Evolutionary conservation across 2,797 vertebrate genomes (phyloP), one percentile per base, ranked within the genome.

Genomic region (Gallinago stenura): DNA sequence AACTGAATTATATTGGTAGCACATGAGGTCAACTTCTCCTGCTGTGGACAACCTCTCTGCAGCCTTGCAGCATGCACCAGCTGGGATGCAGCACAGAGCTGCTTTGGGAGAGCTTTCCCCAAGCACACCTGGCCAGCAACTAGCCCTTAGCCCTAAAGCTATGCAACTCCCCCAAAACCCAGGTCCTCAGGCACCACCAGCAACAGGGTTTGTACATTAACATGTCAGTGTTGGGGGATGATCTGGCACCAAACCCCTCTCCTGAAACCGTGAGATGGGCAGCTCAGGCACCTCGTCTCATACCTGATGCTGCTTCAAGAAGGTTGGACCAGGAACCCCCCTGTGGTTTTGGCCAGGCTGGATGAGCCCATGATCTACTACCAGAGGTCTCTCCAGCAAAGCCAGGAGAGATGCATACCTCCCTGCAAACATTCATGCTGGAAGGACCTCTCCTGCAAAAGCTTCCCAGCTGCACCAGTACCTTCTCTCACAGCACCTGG

Each of bases 21-120:
- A 25, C 20, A 60, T 43, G 21, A 92, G 82, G 81, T 62, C 30
- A 79, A 14, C 92, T 84, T 83, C 64, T 91, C 78, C 87, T 81
- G 77, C 77, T 30, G 69, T 81, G 71, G 73, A 46, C 53, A 54
- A 46, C 48, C 28, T 51, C 58, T 62, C 57, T 1, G 1, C 65
- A 35, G 57, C 81, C 50, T 50, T 28, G 41, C 5, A 12, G 51
- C 31, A 12, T 7, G 9, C 15, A 16, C n/a, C 37, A 37, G 85
- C 51, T n/a, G n/a, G 86, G 83, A 37, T 3, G 15, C 20, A 37
- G 57, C 76, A 60, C 61, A 57, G 45, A 60, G 33, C 33, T 26
- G 62, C 62, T 39, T 24, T 51, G 68, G 87, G 35, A 87, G 20
- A 83, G 7, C 25, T 43, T 33, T 54, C 48, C 33, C 54, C 22